Evolutionary conservation across 2,888 invertebrate genomes (phyloP).

Genomic region (Mythimna ferrago): DNA sequence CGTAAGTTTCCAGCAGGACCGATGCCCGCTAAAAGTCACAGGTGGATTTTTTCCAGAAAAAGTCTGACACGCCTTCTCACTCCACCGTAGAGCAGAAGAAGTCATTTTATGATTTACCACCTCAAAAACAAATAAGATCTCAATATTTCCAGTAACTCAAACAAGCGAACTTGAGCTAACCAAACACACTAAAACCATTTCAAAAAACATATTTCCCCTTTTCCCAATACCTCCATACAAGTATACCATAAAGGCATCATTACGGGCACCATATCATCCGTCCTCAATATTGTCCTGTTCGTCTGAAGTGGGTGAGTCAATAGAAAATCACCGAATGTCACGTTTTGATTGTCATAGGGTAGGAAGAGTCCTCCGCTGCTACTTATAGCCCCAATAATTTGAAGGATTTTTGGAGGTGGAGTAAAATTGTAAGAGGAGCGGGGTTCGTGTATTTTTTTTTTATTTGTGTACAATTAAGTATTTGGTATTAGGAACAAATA

Average conservation of each 20-base stretch:
- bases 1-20: too few species aligned
- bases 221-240: constrained; percentile 7
- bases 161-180: background rate
- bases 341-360: constrained; percentile 71
- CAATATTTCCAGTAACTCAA: background rate
- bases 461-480: background rate
- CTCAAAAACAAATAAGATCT: background rate
- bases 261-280: constrained; percentile 40
- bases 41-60: background rate
- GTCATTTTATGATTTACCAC: background rate
- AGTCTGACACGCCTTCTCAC: background rate
- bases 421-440: constrained; percentile 3
- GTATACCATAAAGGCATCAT: constrained; percentile 33
- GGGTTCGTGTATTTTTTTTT: background rate
- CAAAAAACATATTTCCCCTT: constrained; percentile 7
- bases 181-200: constrained; percentile 11
- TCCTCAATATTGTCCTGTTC: constrained; percentile 55
- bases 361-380: constrained; percentile 64
- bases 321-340: constrained; percentile 69
- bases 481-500: too few species aligned
- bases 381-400: constrained; percentile 71
- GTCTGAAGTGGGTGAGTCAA: constrained; percentile 54
- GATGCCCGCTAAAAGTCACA: background rate
- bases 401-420: constrained; percentile 59
- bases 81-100: background rate